These are phyloP conservation scores for Epirrhoe alternata DNA, from an alignment of 2,888 invertebrate genomes.

Conservation along the genomic window DNA sequence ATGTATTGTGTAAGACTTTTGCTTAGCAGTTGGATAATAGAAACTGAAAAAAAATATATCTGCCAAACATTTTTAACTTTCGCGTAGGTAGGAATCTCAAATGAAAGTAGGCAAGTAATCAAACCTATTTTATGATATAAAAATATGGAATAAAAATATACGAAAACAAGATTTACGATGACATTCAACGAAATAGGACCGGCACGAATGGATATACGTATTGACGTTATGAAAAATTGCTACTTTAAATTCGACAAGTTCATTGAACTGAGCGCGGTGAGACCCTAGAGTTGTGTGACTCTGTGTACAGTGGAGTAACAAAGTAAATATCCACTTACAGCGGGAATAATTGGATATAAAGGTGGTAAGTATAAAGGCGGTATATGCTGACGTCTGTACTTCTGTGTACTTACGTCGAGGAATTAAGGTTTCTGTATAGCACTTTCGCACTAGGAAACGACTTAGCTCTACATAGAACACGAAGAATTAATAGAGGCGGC, in stretches of 20 bases:
- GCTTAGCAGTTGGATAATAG: too few relatives aligned
- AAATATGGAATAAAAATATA: neutral
- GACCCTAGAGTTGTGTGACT: neutral
- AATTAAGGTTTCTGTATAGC: neutral
- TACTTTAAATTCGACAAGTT: conserved; percentile 3
- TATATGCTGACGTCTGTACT: neutral
- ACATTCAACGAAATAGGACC: conserved; percentile 1
- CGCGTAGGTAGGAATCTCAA: neutral
- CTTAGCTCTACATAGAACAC: too few relatives aligned
- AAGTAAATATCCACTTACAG: conserved; percentile 15
- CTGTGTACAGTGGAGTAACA: neutral
- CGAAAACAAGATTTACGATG: neutral
- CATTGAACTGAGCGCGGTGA: conserved; percentile 2
- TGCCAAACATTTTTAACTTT: neutral
- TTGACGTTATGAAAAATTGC: conserved; percentile 1
- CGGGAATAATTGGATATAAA: conserved; percentile 26
- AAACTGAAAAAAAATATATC: too few relatives aligned
- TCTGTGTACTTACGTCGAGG: neutral
- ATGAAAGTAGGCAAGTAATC: neutral
- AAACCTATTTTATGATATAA: neutral
- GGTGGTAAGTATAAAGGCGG: conserved; percentile 2
- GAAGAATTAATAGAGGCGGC: too few relatives aligned
- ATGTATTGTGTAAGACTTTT: too few relatives aligned
- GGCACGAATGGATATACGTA: conserved; percentile 1
- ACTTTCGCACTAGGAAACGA: too few relatives aligned